Evolutionary conservation across 2,113 vertebrate genomes (phyloP), one percentile per base, ranked within the genome.

Genomic region (Podiceps cristatus): DNA sequence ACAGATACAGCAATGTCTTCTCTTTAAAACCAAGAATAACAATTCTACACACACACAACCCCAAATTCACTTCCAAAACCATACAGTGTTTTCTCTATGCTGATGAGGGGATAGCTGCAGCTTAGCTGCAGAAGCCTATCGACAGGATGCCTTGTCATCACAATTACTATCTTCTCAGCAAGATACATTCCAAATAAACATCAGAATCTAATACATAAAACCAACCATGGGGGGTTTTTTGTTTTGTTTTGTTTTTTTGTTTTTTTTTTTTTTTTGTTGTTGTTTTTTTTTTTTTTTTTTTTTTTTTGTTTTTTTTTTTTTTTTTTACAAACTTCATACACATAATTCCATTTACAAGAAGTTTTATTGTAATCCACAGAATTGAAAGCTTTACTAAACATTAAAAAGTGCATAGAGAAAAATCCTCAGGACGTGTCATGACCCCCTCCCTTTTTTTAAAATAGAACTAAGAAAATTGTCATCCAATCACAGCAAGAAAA

Each of bases 11-110:
- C 58, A 18, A 15, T 13, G 7, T 2, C 67, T 27, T 14, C 24
- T 60, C 47, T 59, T 40, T 11, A 5, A 53, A 91, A 31, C 5
- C 47, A 68, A 28, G 1, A 53, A 1, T 19, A 52, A 19, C 10
- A 44, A 55, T 9, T 7, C 18, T 9, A 10, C 1, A 4, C 9
- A 13, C 25, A 52, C 4, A 69, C 10, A 42, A 7, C 8, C 11
- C 28, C 8, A 29, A 22, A 49, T 7, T 5, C 47, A 20, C 42
- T 16, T 24, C 17, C 63, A 67, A 50, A 52, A 42, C 45, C 29
- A 23, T 4, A 1, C 12, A 50, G 6, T 18, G 29, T 3, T 81
- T 72, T 2, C 60, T 56, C 53, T 45, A 27, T 15, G 71, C 55
- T 77, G 81, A 27, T 10, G 18, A 84, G 60, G 71, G 52, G 31